Evolutionary conservation across 2,113 vertebrate genomes (phyloP).

Genomic region (Brachypteracias leptosomus): DNA sequence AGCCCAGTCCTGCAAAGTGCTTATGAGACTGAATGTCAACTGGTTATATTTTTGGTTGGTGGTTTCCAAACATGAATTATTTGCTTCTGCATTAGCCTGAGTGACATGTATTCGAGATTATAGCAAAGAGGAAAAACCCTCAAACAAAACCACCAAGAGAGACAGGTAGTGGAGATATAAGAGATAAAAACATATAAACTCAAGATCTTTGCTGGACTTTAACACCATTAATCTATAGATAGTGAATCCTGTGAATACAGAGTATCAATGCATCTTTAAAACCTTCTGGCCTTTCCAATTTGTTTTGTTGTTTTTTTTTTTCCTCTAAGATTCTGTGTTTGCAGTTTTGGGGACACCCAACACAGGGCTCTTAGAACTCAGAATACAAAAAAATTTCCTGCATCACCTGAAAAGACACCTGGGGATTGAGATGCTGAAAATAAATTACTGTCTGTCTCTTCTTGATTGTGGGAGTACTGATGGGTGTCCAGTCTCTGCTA

Average conservation of each 20-base stretch:
- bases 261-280: not conserved
- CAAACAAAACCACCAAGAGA: not conserved
- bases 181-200: not conserved
- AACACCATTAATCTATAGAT: not conserved
- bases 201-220: not conserved
- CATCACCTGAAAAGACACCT: not conserved
- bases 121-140: not conserved
- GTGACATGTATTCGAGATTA: not conserved
- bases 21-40: not conserved
- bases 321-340: accelerated
- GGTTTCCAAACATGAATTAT: not conserved
- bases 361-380: not conserved
- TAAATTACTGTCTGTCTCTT: not conserved
- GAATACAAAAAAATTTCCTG: not conserved
- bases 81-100: not conserved
- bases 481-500: not conserved
- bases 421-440: not conserved
- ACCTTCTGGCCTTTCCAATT: not conserved
- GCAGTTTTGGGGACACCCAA: not conserved
- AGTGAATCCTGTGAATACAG: not conserved
- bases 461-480: not conserved
- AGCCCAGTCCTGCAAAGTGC: not conserved
- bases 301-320: accelerated
- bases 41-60: not conserved
- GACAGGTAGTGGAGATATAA: not conserved